These are phyloP conservation scores for Parotocinclus haroldoi DNA, from an alignment of 2,797 vertebrate genomes.

Conservation along the genomic window DNA sequence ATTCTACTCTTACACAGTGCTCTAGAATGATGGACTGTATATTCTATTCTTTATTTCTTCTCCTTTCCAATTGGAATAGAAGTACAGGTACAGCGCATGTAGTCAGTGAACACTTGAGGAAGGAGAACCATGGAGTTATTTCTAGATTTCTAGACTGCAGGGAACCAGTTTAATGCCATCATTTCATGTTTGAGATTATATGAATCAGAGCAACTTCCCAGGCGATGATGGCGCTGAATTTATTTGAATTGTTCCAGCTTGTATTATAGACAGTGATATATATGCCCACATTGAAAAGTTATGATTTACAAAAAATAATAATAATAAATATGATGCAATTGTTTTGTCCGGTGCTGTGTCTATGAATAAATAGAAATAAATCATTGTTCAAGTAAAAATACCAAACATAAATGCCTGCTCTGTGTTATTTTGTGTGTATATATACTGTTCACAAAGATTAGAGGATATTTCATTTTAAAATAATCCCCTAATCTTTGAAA, in stretches of 20 bases:
- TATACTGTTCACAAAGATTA: too few species aligned
- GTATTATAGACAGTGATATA: constrained; percentile 61
- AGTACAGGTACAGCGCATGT: constrained; percentile 23
- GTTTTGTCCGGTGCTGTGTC: constrained; percentile 62
- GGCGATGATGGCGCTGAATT: constrained; percentile 40
- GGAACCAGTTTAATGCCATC: constrained; percentile 24
- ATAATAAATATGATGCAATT: constrained; percentile 54
- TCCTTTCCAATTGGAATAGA: constrained; percentile 24
- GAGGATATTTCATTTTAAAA: too few species aligned
- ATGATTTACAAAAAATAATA: background rate
- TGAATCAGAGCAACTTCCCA: constrained; percentile 40
- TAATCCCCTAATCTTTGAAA: too few species aligned
- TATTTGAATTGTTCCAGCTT: constrained; percentile 60
- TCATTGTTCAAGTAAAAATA: constrained; percentile 62
- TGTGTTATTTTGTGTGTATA: constrained; percentile 27
- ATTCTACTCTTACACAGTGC: constrained; percentile 31
- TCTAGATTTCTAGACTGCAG: constrained; percentile 16
- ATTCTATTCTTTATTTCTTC: constrained; percentile 17
- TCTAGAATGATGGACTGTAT: constrained; percentile 24
- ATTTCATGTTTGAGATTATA: constrained; percentile 52
- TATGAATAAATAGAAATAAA: constrained; percentile 64
- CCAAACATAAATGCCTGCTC: constrained; percentile 26
- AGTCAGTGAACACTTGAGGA: constrained; percentile 11
- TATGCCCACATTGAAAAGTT: constrained; percentile 53
- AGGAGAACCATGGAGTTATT: constrained; percentile 11